These are phyloP conservation scores for Bombus breviceps DNA, from an alignment of 1,140 invertebrate genomes.

Conservation along the genomic window DNA sequence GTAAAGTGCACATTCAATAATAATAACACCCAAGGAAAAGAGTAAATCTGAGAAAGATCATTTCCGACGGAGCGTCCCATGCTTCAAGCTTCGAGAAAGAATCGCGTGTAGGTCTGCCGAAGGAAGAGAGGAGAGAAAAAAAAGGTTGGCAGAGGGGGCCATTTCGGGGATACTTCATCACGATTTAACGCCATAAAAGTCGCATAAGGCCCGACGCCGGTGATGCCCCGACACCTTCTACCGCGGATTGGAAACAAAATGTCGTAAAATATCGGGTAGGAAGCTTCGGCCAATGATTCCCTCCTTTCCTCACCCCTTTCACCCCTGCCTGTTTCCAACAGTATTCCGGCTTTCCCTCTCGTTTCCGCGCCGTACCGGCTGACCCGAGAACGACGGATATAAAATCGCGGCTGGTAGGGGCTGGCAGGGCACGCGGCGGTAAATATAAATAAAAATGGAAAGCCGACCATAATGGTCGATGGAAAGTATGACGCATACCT, in stretches of 20 bases:
- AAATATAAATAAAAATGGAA: constrained; percentile 81
- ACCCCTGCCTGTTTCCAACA: background rate
- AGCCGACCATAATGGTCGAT: constrained; percentile 76
- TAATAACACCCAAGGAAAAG: background rate
- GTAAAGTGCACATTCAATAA: background rate
- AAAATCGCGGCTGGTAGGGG: constrained; percentile 42
- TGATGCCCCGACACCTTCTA: constrained; percentile 57
- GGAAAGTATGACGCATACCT: constrained; percentile 79
- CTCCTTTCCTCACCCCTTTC: constrained; percentile 6
- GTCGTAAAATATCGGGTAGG: constrained; percentile 71
- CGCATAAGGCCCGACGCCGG: constrained; percentile 67
- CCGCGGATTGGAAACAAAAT: constrained; percentile 77
- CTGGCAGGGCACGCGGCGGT: constrained; percentile 31
- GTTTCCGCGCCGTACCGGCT: constrained; percentile 30
- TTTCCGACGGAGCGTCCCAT: background rate
- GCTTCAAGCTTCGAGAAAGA: constrained; percentile 23
- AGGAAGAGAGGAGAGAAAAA: background rate
- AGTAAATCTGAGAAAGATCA: background rate
- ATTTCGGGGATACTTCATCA: constrained; percentile 67
- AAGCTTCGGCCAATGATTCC: background rate
- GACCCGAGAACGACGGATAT: constrained; percentile 55
- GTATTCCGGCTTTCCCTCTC: constrained; percentile 19
- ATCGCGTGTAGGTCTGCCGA: background rate
- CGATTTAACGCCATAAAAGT: constrained; percentile 74
- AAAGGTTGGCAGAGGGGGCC: constrained; percentile 17